Percentiles rank a stretch among this genome's conserved stretches.
Conservation (phyloP, 2,113 vertebrate species). For the Xyrauchen texanus region DNA sequence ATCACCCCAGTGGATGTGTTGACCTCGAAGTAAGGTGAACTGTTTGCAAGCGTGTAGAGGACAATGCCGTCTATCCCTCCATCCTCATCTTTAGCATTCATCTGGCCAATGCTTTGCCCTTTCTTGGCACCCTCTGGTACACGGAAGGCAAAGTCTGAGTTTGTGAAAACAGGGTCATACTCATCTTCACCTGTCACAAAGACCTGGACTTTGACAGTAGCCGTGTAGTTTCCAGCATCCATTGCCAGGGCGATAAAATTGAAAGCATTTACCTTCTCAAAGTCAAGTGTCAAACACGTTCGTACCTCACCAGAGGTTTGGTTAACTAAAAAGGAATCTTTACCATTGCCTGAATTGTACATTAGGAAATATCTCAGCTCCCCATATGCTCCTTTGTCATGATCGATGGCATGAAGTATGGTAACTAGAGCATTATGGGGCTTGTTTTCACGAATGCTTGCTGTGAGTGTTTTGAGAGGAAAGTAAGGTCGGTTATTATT, state of each 20-base stretch:
- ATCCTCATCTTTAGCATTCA: slow-evolving; percentile 91
- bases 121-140: slow-evolving; percentile 87
- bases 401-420: slow-evolving; percentile 84
- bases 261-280: slow-evolving; percentile 85
- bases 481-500: slow-evolving; percentile 93
- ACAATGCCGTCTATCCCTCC: slow-evolving; percentile 89
- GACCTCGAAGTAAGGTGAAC: slow-evolving; percentile 87
- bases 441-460: slow-evolving; percentile 91
- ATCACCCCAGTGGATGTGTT: slow-evolving; percentile 89
- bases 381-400: slow-evolving; percentile 84
- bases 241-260: slow-evolving; percentile 83
- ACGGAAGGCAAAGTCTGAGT: slow-evolving; percentile 82
- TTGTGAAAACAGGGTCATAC: slow-evolving; percentile 89
- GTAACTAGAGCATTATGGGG: slow-evolving; percentile 87
- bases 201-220: slow-evolving; percentile 89
- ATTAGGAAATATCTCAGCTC: slow-evolving; percentile 81
- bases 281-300: slow-evolving; percentile 86
- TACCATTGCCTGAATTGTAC: slow-evolving; percentile 64
- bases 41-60: slow-evolving; percentile 82
- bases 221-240: slow-evolving; percentile 88
- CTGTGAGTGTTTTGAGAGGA: slow-evolving; percentile 82
- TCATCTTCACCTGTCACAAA: slow-evolving; percentile 94
- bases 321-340: slow-evolving; percentile 81
- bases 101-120: slow-evolving; percentile 88
- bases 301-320: slow-evolving; percentile 84